Percentiles rank a stretch among this genome's conserved stretches.
phyloP scores from a whole-genome alignment of 2,797 vertebrate species.

The Lagodon rhomboides region DNA sequence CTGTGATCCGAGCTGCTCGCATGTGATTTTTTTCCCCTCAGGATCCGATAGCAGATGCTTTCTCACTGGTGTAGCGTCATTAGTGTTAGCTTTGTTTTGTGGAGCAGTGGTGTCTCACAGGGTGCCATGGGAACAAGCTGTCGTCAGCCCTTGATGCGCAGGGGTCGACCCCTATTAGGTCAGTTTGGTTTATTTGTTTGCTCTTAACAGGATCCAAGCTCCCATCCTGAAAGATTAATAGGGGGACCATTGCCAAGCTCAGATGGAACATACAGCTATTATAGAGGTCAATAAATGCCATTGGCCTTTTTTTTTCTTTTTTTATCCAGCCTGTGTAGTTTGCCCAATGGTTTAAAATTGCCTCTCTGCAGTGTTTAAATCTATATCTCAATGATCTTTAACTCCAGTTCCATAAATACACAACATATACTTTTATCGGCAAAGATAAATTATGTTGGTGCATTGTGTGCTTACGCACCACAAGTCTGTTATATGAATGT shows the following conservation, averaged over 20 bases:
- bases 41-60: conserved; percentile 70
- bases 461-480: neutral
- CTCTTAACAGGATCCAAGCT: conserved; percentile 40
- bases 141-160: conserved; percentile 65
- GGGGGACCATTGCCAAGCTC: conserved; percentile 4
- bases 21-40: conserved; percentile 55
- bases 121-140: conserved; percentile 51
- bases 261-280: conserved; percentile 41
- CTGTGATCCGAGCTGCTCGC: conserved; percentile 48
- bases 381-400: conserved; percentile 23
- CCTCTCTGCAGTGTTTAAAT: conserved; percentile 20
- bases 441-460: neutral
- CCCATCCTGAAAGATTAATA: conserved; percentile 58
- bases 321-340: neutral
- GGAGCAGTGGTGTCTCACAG: conserved; percentile 53
- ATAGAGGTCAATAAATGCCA: conserved; percentile 44
- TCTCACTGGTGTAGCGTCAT: conserved; percentile 60
- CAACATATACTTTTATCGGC: neutral
- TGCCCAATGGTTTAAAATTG: neutral
- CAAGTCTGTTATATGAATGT: neutral
- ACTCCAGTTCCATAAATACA: conserved; percentile 1
- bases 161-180: conserved; percentile 54
- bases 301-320: conserved; percentile 7
- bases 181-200: conserved; percentile 61
- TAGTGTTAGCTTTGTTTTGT: conserved; percentile 66